Evolutionary conservation across 2,797 vertebrate species (phyloP).

Genomic region (Clarias laeviceps): DNA sequence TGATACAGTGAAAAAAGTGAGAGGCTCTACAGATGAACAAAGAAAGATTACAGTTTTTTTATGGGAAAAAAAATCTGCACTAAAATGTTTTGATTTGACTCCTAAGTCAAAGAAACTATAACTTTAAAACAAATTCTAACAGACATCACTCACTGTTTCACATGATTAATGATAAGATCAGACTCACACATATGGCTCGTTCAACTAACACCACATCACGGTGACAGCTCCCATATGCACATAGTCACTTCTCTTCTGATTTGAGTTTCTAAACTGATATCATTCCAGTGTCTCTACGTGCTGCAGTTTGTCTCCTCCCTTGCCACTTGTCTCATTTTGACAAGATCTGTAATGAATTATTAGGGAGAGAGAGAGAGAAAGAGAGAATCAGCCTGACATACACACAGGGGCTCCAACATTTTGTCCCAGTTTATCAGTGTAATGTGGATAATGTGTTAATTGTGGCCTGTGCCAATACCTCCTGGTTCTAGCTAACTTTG

Average conservation of each 20-base stretch:
- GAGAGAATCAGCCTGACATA: slow-evolving; percentile 41
- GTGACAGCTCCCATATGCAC: neutral
- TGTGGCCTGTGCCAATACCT: neutral
- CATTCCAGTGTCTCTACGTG: slow-evolving; percentile 10
- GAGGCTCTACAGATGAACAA: neutral
- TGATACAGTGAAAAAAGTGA: neutral
- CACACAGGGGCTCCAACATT: slow-evolving; percentile 37
- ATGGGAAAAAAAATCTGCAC: neutral
- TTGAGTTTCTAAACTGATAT: slow-evolving; percentile 25
- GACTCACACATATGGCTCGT: neutral
- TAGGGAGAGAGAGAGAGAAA: neutral
- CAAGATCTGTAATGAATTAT: slow-evolving; percentile 55
- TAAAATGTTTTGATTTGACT: neutral
- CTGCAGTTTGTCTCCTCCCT: slow-evolving; percentile 61
- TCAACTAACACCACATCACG: neutral
- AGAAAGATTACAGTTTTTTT: neutral
- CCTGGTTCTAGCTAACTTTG: slow-evolving; percentile 40
- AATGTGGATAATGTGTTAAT: slow-evolving; percentile 1
- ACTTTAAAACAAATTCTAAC: neutral
- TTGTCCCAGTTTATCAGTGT: slow-evolving; percentile 18
- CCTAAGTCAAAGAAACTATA: neutral
- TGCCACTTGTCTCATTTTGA: slow-evolving; percentile 57
- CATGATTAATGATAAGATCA: neutral
- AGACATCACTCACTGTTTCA: neutral
- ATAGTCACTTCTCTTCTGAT: neutral